phyloP scores from a whole-genome alignment of 2,888 invertebrate genomes.

The Theodoxus fluviatilis region DNA sequence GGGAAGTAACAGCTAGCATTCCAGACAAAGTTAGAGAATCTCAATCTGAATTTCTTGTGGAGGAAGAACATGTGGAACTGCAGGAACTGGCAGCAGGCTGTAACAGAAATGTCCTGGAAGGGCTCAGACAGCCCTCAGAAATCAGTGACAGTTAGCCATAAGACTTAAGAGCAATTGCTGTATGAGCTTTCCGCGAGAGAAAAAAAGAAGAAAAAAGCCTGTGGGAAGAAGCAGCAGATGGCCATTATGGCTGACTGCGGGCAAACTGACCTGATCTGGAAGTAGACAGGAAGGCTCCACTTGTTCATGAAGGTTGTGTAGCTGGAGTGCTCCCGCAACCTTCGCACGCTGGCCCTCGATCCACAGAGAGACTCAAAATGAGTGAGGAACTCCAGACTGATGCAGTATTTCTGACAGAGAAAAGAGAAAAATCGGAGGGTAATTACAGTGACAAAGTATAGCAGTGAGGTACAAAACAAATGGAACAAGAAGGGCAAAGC shows the following conservation, averaged over 20 bases:
- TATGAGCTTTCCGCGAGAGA: too few species aligned
- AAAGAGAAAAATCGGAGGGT: not conserved
- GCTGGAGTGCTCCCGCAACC: slow-evolving; percentile 74
- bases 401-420: slow-evolving; percentile 73
- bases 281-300: slow-evolving; percentile 96
- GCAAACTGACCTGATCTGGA: slow-evolving; percentile 77
- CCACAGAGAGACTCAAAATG: slow-evolving; percentile 76
- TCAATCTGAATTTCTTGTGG: too few species aligned
- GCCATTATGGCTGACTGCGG: not conserved
- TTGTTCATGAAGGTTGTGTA: slow-evolving; percentile 82
- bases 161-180: not conserved
- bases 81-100: not conserved
- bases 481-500: too few species aligned
- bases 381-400: slow-evolving; percentile 79
- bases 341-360: slow-evolving; percentile 70
- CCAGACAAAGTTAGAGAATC: too few species aligned
- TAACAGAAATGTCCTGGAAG: not conserved
- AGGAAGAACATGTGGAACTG: too few species aligned
- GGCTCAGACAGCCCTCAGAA: not conserved
- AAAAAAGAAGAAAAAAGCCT: too few species aligned
- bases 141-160: not conserved
- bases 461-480: not conserved
- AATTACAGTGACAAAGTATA: not conserved
- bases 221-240: too few species aligned
- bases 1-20: too few species aligned